Percentiles rank a stretch among this genome's conserved stretches.
Evolutionary conservation across 2,113 vertebrate species (phyloP).

Genomic region (Todiramphus chloris): DNA sequence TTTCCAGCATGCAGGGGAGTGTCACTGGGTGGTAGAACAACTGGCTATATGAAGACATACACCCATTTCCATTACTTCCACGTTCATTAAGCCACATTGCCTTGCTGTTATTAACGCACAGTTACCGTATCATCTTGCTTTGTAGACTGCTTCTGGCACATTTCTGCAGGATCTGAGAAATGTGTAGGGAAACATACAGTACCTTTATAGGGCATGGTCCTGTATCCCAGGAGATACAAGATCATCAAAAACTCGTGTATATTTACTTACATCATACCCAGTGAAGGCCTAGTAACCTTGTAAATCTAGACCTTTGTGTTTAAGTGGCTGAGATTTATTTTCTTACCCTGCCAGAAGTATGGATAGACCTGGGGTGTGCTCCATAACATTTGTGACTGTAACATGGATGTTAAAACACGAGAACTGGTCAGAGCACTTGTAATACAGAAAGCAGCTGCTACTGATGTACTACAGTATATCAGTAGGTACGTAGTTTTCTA

Average conservation of each 20-base stretch:
- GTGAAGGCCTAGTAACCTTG: not conserved
- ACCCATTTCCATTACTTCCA: not conserved
- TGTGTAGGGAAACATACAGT: not conserved
- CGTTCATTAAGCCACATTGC: not conserved
- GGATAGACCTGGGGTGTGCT: not conserved
- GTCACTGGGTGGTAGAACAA: too few relatives aligned
- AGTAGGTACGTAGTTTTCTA: not conserved
- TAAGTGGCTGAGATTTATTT: not conserved
- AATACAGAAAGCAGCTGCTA: not conserved
- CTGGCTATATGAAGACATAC: too few relatives aligned
- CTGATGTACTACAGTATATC: not conserved
- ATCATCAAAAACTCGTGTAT: not conserved
- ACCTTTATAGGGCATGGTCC: not conserved
- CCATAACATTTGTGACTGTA: not conserved
- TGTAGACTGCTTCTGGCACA: not conserved
- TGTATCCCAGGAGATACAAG: not conserved
- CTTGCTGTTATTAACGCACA: not conserved
- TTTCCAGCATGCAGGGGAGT: too few relatives aligned
- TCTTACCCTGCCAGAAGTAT: not conserved
- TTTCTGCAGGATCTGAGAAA: not conserved
- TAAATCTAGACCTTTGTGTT: not conserved
- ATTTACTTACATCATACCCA: not conserved
- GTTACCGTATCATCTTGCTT: not conserved
- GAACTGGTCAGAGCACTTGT: not conserved
- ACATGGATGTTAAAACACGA: not conserved